A percentile compares a stretch with the other conserved stretches of the same genome.
Evolutionary conservation across 2,888 invertebrate genomes (phyloP).

Genomic region (Heteromyza rotundicornis): DNA sequence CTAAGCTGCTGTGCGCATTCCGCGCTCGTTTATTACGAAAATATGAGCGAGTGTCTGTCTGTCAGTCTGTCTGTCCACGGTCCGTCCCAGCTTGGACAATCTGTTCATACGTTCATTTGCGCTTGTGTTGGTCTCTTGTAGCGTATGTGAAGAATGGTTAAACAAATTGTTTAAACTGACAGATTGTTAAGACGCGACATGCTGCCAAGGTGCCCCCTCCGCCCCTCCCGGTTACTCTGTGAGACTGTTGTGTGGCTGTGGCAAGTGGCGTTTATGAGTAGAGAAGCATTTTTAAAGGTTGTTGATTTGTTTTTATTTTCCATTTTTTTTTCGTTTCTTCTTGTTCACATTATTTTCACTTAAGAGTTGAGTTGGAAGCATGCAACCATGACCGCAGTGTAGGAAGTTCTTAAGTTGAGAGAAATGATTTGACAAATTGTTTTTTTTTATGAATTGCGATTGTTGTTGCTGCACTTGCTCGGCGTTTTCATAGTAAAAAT

Average conservation of each 20-base stretch:
- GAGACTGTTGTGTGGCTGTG: background rate
- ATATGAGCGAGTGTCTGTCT: constrained; percentile 6
- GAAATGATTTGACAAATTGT: constrained; percentile 53
- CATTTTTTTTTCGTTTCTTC: background rate
- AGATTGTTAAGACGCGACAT: constrained; percentile 41
- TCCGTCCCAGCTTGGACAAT: background rate
- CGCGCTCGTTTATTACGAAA: background rate
- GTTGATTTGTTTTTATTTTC: background rate
- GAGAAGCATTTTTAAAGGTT: constrained; percentile 6
- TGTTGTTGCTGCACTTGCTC: constrained; percentile 22
- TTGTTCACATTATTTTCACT: background rate
- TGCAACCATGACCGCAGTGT: constrained; percentile 10
- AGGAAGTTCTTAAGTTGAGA: constrained; percentile 26
- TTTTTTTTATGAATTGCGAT: constrained; percentile 46
- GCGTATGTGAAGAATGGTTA: constrained; percentile 40
- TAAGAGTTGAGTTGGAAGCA: background rate
- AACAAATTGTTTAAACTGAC: constrained; percentile 55
- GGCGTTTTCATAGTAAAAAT: background rate
- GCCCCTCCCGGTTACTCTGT: background rate
- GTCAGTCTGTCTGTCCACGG: background rate
- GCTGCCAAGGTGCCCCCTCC: no score
- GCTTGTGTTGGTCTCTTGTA: background rate
- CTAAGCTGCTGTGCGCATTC: no score
- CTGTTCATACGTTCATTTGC: no score
- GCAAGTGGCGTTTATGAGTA: constrained; percentile 34